A percentile compares a stretch with the other conserved stretches of the same genome.
phyloP scores from a whole-genome alignment of 2,113 vertebrate genomes.

The Gymnorhina tibicen region DNA sequence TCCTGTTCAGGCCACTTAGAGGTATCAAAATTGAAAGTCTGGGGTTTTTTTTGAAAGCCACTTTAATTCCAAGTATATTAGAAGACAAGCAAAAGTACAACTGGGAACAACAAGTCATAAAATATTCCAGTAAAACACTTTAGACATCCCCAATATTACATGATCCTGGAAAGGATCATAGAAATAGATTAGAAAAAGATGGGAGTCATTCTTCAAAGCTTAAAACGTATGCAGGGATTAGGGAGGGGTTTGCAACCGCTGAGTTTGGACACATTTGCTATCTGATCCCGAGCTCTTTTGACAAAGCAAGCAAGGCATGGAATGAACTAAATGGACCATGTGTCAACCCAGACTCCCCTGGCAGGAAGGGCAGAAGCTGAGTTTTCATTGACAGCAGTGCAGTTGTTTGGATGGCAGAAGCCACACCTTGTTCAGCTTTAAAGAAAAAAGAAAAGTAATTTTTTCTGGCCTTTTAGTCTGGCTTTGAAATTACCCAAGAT shows the following conservation, averaged over 20 bases:
- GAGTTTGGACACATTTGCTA: background rate
- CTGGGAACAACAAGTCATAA: background rate
- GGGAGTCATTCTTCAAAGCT: background rate
- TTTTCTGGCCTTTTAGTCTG: background rate
- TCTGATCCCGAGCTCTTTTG: background rate
- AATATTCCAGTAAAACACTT: background rate
- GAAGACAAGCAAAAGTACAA: constrained; percentile 35
- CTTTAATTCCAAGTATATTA: background rate
- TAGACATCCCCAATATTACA: background rate
- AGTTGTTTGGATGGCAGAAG: background rate
- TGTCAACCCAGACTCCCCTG: background rate
- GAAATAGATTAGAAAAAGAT: background rate
- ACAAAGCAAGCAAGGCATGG: background rate
- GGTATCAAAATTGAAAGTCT: background rate
- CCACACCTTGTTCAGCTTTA: background rate
- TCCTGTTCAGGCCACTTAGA: background rate
- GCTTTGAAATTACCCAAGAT: background rate
- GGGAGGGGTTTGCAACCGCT: background rate
- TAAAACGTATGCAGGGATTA: background rate
- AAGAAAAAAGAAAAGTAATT: background rate
- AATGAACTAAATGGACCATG: background rate
- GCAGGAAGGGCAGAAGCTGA: background rate
- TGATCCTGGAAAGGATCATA: background rate
- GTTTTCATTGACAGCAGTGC: background rate
- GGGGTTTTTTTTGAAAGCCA: background rate